phyloP scores from a whole-genome alignment of 35 echinoderm and acorn worm species.

The Ophioderma brevispina region DNA sequence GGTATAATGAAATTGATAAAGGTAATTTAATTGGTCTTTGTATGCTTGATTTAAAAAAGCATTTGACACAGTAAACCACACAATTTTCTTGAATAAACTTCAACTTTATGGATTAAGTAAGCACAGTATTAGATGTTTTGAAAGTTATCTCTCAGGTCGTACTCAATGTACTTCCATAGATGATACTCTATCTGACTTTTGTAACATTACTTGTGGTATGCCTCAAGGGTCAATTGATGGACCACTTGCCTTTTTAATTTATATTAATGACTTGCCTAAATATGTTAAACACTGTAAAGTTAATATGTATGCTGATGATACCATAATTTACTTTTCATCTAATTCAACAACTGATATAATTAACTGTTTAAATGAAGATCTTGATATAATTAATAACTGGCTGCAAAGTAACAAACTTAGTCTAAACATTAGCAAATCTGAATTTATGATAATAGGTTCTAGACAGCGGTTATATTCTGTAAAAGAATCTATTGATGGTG shows the following conservation, averaged over 20 bases:
- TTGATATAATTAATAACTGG: background rate
- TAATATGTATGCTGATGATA: slow-evolving; percentile 2
- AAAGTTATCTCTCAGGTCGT: slow-evolving; percentile 8
- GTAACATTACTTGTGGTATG: background rate
- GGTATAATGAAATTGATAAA: slow-evolving; percentile 20
- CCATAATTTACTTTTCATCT: background rate
- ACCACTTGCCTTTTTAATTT: background rate
- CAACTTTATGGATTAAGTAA: background rate
- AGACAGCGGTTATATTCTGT: background rate
- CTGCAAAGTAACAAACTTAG: background rate
- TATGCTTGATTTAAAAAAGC: slow-evolving; percentile 22
- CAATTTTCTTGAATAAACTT: background rate
- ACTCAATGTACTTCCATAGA: background rate
- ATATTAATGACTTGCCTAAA: background rate
- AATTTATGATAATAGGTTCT: background rate
- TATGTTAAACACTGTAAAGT: background rate
- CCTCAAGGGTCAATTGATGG: background rate
- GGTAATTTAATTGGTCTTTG: slow-evolving; percentile 28
- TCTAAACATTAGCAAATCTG: background rate
- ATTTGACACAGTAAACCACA: background rate
- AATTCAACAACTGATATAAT: background rate
- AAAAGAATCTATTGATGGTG: background rate
- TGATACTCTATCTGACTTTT: background rate
- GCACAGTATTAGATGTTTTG: background rate
- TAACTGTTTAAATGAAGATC: background rate